These are phyloP conservation scores for Leucoptera coffeella DNA, from an alignment of 2,888 invertebrate genomes.

Conservation along the genomic window DNA sequence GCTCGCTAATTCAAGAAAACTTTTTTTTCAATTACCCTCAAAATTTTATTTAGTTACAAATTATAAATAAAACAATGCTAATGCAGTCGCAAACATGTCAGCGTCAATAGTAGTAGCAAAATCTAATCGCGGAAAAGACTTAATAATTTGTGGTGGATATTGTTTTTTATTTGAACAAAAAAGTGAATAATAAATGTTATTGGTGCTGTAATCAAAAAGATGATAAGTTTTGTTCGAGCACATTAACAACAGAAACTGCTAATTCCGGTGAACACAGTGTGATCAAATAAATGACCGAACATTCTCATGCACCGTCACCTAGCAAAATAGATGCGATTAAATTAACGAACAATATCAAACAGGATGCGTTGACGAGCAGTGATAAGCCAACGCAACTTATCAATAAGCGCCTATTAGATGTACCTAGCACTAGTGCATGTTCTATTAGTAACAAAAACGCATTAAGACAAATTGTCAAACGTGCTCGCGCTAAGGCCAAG, in stretches of 20 bases:
- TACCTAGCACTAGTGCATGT: conserved; percentile 1
- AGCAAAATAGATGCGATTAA: background rate
- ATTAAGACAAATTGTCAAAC: background rate
- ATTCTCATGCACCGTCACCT: conserved; percentile 1
- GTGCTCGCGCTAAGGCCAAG: background rate
- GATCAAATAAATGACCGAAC: background rate
- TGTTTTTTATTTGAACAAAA: background rate
- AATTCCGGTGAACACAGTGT: background rate
- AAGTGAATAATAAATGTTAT: background rate
- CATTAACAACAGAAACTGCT: background rate
- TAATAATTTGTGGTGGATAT: background rate
- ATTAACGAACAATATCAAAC: background rate
- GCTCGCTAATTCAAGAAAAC: too few species aligned
- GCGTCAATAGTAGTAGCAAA: background rate
- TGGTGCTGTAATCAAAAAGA: background rate
- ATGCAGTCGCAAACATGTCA: background rate
- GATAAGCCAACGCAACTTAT: background rate
- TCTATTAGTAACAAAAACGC: conserved; percentile 1
- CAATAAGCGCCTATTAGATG: background rate
- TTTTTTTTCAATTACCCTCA: too few species aligned
- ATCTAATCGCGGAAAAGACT: background rate
- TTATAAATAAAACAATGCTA: too few species aligned
- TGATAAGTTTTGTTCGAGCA: background rate
- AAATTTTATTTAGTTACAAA: too few species aligned
- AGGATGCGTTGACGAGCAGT: background rate